Percentiles rank a stretch among this genome's conserved stretches.
These are phyloP conservation scores for Serrognathus titanus DNA, from an alignment of 2,888 invertebrate species.

Conservation along the genomic window DNA sequence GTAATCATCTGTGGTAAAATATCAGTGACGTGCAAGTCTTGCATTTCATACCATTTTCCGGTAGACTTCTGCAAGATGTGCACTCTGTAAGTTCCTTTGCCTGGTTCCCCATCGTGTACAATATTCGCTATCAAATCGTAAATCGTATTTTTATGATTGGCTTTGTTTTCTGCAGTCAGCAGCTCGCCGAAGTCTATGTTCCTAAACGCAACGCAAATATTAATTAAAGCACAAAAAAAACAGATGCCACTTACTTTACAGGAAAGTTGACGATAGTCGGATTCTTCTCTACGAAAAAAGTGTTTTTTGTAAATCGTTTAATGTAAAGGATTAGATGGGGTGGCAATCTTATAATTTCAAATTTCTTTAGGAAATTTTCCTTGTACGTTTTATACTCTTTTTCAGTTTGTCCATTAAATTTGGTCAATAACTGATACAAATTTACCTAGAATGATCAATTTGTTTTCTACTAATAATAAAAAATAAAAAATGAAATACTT, in stretches of 20 bases:
- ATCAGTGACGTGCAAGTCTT: conserved; percentile 96
- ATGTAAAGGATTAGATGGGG: conserved; percentile 95
- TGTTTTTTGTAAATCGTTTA: conserved; percentile 97
- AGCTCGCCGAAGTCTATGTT: conserved; percentile 97
- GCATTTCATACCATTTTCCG: conserved; percentile 81
- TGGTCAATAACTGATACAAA: conserved; percentile 86
- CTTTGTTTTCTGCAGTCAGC: conserved; percentile 78
- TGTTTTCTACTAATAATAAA: not conserved
- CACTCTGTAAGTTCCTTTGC: conserved; percentile 90
- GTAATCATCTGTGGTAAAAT: conserved; percentile 99
- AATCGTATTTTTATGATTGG: conserved; percentile 74
- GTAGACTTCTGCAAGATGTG: conserved; percentile 89
- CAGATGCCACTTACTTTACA: conserved; percentile 76
- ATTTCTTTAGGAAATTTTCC: conserved; percentile 95
- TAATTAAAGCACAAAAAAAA: not conserved
- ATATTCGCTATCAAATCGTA: conserved; percentile 99
- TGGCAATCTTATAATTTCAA: conserved; percentile 90
- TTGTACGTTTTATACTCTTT: conserved; percentile 99
- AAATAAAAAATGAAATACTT: not conserved
- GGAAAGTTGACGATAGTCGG: conserved; percentile 99
- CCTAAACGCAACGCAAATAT: conserved; percentile 49
- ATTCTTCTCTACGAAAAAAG: conserved; percentile 98
- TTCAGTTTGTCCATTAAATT: conserved; percentile 93
- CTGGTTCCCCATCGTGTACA: conserved; percentile 96
- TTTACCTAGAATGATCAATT: conserved; percentile 70